phyloP scores from a whole-genome alignment of 2,888 invertebrate species.

The Andrena dorsata region DNA sequence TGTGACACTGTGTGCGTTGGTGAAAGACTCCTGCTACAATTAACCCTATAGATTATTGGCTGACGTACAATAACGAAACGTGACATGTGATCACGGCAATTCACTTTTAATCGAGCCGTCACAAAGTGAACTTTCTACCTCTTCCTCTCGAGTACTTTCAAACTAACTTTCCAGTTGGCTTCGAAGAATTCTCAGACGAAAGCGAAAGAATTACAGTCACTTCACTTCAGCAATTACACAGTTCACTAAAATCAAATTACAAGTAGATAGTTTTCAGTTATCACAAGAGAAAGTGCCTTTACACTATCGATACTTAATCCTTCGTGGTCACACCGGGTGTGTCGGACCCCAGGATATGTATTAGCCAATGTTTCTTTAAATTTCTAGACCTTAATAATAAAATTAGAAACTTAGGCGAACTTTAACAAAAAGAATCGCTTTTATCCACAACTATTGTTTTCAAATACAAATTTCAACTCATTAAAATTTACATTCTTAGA shows the following conservation, averaged over 20 bases:
- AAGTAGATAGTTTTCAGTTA: neutral
- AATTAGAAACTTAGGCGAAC: no score
- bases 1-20: slow-evolving; percentile 81
- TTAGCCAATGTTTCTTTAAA: no score
- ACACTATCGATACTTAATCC: neutral
- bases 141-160: neutral
- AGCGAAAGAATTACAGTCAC: neutral
- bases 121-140: slow-evolving; percentile 23
- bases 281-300: neutral
- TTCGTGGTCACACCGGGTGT: no score
- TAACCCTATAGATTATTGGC: slow-evolving; percentile 71
- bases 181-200: neutral
- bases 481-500: no score
- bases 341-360: no score
- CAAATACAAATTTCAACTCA: no score
- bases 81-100: slow-evolving; percentile 18
- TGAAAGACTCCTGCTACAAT: slow-evolving; percentile 80
- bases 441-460: no score
- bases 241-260: neutral
- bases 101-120: slow-evolving; percentile 9
- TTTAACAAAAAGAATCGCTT: no score
- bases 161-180: slow-evolving; percentile 35
- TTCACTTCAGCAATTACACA: no score
- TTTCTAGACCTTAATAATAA: no score
- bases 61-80: slow-evolving; percentile 42